Conservation (phyloP, 1,140 invertebrate genomes). For the Aleiodes sp. region DNA sequence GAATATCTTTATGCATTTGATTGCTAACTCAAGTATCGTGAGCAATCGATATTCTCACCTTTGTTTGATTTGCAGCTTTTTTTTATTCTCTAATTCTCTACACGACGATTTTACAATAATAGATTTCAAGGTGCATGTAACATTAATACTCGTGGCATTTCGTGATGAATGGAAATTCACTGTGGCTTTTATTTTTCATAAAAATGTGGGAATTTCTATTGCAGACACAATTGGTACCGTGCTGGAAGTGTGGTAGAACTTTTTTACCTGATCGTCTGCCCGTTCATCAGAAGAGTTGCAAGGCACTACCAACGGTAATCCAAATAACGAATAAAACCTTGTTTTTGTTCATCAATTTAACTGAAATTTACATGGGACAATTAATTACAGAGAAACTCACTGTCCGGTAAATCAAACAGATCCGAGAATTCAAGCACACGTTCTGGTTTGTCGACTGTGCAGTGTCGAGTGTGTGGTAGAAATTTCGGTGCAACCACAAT, state of each 20-base stretch:
- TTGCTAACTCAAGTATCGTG: not conserved
- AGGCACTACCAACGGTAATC: constrained; percentile 36
- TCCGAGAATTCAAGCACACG: constrained; percentile 19
- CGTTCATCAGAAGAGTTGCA: constrained; percentile 73
- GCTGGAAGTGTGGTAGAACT: constrained; percentile 71
- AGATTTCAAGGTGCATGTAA: not conserved
- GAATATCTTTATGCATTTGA: too few relatives aligned
- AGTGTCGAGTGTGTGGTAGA: constrained; percentile 79
- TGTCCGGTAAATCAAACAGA: constrained; percentile 22
- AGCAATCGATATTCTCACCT: not conserved
- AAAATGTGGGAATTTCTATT: constrained; percentile 46
- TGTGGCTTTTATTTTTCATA: not conserved
- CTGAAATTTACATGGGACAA: not conserved
- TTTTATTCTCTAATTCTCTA: not conserved
- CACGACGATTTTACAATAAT: not conserved
- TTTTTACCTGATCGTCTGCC: constrained; percentile 72
- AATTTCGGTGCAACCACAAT: constrained; percentile 78
- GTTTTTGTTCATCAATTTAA: not conserved
- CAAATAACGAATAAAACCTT: not conserved
- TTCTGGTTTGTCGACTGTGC: constrained; percentile 44
- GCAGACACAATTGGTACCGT: constrained; percentile 70
- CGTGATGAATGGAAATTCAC: not conserved
- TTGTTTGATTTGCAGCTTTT: not conserved
- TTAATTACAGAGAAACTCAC: constrained; percentile 1
- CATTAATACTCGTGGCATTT: not conserved